Conservation (phyloP, 2,113 vertebrate genomes). For the Upupa epops region DNA sequence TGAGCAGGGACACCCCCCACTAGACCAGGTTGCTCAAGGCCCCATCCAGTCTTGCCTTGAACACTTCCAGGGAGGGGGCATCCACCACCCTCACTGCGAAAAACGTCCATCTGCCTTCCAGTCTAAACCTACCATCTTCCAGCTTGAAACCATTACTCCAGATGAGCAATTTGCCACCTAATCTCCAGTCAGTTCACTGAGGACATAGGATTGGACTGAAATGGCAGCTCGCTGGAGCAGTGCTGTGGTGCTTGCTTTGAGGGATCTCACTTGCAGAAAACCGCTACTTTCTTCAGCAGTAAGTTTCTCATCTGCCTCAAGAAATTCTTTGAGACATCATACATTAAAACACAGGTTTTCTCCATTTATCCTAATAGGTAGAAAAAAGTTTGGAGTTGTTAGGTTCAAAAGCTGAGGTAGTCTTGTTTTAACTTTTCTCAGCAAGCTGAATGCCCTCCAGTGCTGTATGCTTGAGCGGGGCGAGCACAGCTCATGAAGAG, state of each 20-base stretch:
- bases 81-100: too few relatives aligned
- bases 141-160: too few relatives aligned
- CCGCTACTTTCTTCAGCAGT: not conserved
- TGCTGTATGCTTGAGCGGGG: conserved; percentile 59
- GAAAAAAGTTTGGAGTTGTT: conserved; percentile 67
- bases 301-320: conserved; percentile 55
- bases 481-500: conserved; percentile 45
- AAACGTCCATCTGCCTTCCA: too few relatives aligned
- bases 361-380: conserved; percentile 63
- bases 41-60: too few relatives aligned
- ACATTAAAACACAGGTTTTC: conserved; percentile 67
- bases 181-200: not conserved
- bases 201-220: not conserved
- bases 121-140: too few relatives aligned
- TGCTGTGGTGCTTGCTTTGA: not conserved
- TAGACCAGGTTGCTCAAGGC: too few relatives aligned
- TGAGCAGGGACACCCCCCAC: too few relatives aligned
- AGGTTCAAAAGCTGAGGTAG: conserved; percentile 69
- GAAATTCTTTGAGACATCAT: conserved; percentile 65
- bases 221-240: not conserved
- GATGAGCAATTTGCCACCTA: conserved; percentile 1
- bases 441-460: conserved; percentile 62
- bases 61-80: too few relatives aligned
- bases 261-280: not conserved
- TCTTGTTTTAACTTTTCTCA: conserved; percentile 72